Percentiles rank a stretch among this genome's conserved stretches.
phyloP scores from a whole-genome alignment of 2,888 invertebrate species.

The Nymphalis c-album region DNA sequence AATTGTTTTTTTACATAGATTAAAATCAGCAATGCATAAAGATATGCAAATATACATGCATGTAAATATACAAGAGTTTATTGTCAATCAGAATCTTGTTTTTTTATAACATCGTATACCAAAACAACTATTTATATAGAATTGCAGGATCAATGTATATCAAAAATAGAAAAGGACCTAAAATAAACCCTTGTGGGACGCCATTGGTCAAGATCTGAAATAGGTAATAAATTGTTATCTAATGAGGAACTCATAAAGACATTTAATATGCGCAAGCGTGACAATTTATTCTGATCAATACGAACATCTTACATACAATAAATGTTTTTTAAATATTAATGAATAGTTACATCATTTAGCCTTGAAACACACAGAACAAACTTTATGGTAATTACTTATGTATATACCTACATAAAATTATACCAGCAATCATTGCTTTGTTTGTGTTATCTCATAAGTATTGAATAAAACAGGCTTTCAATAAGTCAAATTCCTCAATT shows the following conservation, averaged over 20 bases:
- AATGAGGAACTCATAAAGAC: slow-evolving; percentile 1
- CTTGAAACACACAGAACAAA: slow-evolving; percentile 6
- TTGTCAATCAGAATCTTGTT: too few species aligned
- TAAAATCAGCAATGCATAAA: too few species aligned
- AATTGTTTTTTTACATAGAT: too few species aligned
- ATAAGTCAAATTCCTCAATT: too few species aligned
- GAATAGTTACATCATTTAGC: slow-evolving; percentile 11
- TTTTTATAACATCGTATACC: too few species aligned
- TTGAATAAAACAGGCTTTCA: too few species aligned
- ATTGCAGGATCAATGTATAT: too few species aligned
- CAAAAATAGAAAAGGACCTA: background rate
- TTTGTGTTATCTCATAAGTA: too few species aligned
- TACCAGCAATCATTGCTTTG: too few species aligned
- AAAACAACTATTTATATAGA: too few species aligned
- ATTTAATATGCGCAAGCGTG: background rate
- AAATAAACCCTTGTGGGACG: background rate
- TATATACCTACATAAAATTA: background rate
- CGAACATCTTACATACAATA: slow-evolving; percentile 5
- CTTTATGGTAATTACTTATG: background rate
- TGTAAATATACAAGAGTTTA: too few species aligned
- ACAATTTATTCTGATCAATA: slow-evolving; percentile 8
- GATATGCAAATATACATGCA: too few species aligned
- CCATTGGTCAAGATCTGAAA: background rate
- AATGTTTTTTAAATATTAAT: slow-evolving; percentile 12
- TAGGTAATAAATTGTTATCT: background rate